Evolutionary conservation across 2,888 invertebrate species (phyloP).

Genomic region (Rhaphigaster nebulosa): DNA sequence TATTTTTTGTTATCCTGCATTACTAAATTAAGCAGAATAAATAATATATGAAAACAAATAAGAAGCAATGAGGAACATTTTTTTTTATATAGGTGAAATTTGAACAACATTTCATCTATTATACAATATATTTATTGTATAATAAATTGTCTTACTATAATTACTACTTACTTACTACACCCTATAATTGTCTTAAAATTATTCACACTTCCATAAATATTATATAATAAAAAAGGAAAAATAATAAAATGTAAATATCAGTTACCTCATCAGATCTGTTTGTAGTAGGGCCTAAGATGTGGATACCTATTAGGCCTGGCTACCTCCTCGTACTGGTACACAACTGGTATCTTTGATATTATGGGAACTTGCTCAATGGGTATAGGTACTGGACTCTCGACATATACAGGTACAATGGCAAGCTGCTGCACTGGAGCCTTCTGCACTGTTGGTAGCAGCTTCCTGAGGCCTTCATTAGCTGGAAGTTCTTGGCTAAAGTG

Average conservation of each 20-base stretch:
- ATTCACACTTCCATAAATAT: not conserved
- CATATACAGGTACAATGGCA: slow-evolving; percentile 27
- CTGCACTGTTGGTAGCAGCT: not conserved
- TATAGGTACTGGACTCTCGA: not conserved
- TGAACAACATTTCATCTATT: no score
- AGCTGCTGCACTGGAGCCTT: not conserved
- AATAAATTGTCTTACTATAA: no score
- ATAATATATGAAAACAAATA: no score
- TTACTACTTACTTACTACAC: no score
- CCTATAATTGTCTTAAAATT: no score
- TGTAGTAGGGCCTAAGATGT: not conserved
- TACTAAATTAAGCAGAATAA: no score
- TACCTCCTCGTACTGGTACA: not conserved
- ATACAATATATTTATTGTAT: no score
- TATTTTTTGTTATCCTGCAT: no score
- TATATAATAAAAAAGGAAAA: not conserved
- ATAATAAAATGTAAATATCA: not conserved
- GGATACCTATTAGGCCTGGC: not conserved
- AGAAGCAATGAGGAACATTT: no score
- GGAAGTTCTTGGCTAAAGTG: slow-evolving; percentile 21
- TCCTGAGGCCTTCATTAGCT: not conserved
- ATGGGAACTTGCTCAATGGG: not conserved
- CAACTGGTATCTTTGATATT: not conserved
- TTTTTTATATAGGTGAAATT: no score
- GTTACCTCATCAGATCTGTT: not conserved